Evolutionary conservation across 2,888 invertebrate genomes (phyloP), one percentile per base, ranked within the genome.

Genomic region (Luperina nickerlii): DNA sequence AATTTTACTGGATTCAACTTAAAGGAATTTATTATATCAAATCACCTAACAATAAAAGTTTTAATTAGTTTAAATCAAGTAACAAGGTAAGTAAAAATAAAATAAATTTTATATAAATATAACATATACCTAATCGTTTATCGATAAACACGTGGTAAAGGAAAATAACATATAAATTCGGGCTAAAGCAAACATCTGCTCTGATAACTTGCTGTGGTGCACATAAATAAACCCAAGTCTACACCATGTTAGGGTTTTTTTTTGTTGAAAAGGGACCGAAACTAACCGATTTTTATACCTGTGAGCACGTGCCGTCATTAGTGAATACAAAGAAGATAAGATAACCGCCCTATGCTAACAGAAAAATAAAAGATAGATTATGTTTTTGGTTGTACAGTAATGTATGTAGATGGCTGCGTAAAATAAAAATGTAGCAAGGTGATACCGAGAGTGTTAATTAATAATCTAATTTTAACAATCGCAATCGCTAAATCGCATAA

Each of bases 231-330:
- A 84, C 84, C 85, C 81, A 81, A 79, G 70, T 78, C 81, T 79
- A 82, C 88, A 84, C 83, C 84, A 88, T 79, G 85, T 85, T 74
- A 57, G 38, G 42, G 6, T 73, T 78, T 83, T 79, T 84, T 83
- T 80, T 73, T 80, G 62, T 83, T 74, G 84, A 89, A 91, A 90
- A 90, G 87, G 82, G 88, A 82, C 88, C 82, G 89, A 87, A 89
- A 86, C 90, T 85, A 90, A 91, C 89, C 87, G 84, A 91, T 90
- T 90, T 92, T 90, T 90, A 85, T 90, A 90, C 94, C 93, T 94
- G 93, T 78, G 78, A 89, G 87, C 94, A 93, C 94, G 94, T 92
- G 94, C 91, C 88, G 84, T 86, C 90, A 90, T 91, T 91, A 91
- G 85, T 69, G 80, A 78, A 73, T 87, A 89, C 82, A 91, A 91